phyloP scores from a whole-genome alignment of 2,113 vertebrate genomes.

The Garra rufa region DNA sequence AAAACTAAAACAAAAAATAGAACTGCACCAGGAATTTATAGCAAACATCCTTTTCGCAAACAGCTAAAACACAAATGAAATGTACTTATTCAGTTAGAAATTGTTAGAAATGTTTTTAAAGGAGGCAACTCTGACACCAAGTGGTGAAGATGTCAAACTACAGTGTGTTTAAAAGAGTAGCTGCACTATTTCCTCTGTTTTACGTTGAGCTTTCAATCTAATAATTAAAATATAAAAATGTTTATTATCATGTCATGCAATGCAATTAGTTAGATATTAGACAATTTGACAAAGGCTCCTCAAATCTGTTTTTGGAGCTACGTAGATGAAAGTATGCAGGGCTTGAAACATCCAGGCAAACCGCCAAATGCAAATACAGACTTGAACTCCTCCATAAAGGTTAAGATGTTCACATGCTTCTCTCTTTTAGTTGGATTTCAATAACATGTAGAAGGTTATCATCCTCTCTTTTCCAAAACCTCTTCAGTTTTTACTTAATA shows the following conservation, averaged over 20 bases:
- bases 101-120: background rate
- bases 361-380: slow-evolving; percentile 63
- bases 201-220: background rate
- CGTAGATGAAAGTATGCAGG: slow-evolving; percentile 42
- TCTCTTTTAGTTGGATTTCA: slow-evolving; percentile 40
- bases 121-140: slow-evolving; percentile 45
- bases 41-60: background rate
- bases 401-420: slow-evolving; percentile 74
- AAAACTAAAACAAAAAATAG: background rate
- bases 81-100: background rate
- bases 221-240: background rate
- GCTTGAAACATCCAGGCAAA: slow-evolving; percentile 60
- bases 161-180: background rate
- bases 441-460: background rate
- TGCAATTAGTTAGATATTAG: background rate
- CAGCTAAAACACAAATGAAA: background rate
- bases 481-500: background rate
- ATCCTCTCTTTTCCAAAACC: background rate
- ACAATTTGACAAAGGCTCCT: background rate
- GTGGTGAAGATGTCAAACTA: slow-evolving; percentile 29
- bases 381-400: slow-evolving; percentile 67
- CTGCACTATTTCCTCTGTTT: background rate
- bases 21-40: background rate
- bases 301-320: background rate
- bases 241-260: background rate